These are phyloP conservation scores for Arge pagana DNA, from an alignment of 2,888 invertebrate genomes.

Conservation along the genomic window DNA sequence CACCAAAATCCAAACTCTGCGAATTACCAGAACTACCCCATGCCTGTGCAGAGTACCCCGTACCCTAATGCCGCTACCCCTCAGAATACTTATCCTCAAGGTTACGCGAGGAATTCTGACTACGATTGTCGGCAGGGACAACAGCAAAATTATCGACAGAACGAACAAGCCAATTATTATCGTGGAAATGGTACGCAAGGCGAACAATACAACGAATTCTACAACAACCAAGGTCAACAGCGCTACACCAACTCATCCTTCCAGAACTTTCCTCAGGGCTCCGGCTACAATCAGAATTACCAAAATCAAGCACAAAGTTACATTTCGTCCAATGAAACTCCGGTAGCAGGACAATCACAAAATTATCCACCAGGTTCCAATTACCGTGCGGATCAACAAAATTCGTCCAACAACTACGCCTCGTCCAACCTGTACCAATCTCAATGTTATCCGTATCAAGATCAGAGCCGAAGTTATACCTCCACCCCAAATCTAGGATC, in stretches of 20 bases:
- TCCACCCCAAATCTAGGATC: constrained; percentile 42
- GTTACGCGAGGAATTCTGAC: constrained; percentile 31
- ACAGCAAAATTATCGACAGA: constrained; percentile 46
- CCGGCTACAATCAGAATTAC: constrained; percentile 44
- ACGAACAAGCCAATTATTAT: constrained; percentile 48
- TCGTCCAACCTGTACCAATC: constrained; percentile 41
- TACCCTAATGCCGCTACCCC: constrained; percentile 38
- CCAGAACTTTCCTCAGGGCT: constrained; percentile 43
- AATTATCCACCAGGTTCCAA: constrained; percentile 36
- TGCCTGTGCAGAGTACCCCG: constrained; percentile 37
- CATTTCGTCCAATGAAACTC: constrained; percentile 37
- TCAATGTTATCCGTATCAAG: constrained; percentile 48
- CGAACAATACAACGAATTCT: constrained; percentile 45
- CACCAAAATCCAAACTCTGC: constrained; percentile 33
- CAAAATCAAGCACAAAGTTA: constrained; percentile 35
- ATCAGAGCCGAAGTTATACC: constrained; percentile 45
- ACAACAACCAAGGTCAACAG: constrained; percentile 46
- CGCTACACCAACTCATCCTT: constrained; percentile 47
- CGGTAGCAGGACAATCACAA: constrained; percentile 29
- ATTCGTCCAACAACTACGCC: constrained; percentile 45
- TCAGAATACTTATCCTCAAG: constrained; percentile 39
- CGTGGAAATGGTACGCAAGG: constrained; percentile 42
- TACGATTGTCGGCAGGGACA: constrained; percentile 18
- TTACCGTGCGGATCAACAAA: constrained; percentile 43
- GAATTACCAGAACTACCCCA: constrained; percentile 42